Evolutionary conservation across 2,113 vertebrate genomes (phyloP).

Genomic region (Lamprologus tigripictilis): DNA sequence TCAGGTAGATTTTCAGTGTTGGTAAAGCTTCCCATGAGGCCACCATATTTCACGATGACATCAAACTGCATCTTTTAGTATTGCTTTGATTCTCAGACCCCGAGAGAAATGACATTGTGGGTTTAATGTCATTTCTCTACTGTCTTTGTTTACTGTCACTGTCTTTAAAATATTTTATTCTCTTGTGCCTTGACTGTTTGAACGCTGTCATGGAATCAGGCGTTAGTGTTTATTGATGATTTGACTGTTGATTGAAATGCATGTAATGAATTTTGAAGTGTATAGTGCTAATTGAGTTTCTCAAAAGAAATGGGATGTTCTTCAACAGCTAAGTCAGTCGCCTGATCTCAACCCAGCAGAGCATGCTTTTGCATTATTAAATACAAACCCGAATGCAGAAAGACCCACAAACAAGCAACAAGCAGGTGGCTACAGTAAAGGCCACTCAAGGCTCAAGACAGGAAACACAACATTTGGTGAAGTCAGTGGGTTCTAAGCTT

Average conservation of each 20-base stretch:
- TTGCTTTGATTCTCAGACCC: background rate
- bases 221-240: background rate
- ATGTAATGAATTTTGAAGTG: background rate
- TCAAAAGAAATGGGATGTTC: background rate
- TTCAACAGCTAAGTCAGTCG: accelerated
- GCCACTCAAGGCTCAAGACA: background rate
- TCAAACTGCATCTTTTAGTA: background rate
- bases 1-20: background rate
- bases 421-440: background rate
- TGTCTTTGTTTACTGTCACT: background rate
- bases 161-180: background rate
- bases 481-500: background rate
- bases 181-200: background rate
- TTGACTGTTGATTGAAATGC: background rate
- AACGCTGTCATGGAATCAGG: background rate
- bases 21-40: background rate
- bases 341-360: background rate
- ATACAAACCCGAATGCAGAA: accelerated
- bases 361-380: background rate
- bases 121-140: background rate
- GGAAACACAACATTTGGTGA: background rate
- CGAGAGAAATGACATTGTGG: background rate
- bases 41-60: background rate
- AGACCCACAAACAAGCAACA: background rate
- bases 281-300: background rate